phyloP scores from a whole-genome alignment of 35 echinoderm and acorn worm species.

The Eucidaris tribuloides region DNA sequence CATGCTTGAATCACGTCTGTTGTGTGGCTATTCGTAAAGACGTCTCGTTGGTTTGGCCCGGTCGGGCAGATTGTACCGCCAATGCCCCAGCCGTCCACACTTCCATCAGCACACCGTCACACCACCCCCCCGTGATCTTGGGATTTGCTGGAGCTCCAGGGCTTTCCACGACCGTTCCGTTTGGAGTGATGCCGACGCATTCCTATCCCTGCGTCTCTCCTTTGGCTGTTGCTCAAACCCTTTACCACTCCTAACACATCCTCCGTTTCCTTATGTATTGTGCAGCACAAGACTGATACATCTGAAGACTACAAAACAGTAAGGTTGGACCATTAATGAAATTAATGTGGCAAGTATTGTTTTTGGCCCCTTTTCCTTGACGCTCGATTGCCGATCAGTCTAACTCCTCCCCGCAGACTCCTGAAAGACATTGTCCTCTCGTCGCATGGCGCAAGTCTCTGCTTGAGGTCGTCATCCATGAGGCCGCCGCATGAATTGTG shows the following conservation, averaged over 20 bases:
- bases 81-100: neutral
- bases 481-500: slow-evolving; percentile 32
- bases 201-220: neutral
- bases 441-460: neutral
- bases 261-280: neutral
- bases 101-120: neutral
- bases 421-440: slow-evolving; percentile 8
- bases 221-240: neutral
- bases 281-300: neutral
- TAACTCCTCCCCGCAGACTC: neutral
- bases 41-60: neutral
- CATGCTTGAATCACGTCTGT: neutral
- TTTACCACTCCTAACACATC: neutral
- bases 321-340: neutral
- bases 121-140: neutral
- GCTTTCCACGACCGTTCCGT: neutral
- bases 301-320: neutral
- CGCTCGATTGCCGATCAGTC: neutral
- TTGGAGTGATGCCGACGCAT: neutral
- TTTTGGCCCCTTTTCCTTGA: neutral
- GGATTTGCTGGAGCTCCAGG: neutral
- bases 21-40: neutral
- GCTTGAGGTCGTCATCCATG: neutral
- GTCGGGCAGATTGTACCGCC: neutral
- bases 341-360: too few species aligned